Base-by-base conservation (phyloP, 2,888 invertebrate genomes). In the Leptinotarsa peninsularis region DNA sequence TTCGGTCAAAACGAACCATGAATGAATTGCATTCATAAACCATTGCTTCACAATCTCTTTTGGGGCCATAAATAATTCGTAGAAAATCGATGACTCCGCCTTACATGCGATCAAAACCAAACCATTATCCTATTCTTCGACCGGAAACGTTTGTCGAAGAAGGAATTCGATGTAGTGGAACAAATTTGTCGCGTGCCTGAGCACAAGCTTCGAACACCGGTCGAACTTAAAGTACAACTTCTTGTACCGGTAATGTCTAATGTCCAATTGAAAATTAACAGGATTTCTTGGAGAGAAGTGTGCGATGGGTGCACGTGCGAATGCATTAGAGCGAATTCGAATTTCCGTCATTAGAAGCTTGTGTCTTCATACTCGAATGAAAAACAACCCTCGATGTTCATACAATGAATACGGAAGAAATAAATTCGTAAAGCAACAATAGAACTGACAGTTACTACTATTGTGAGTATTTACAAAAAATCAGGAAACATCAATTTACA, bases 221-320 rank as follows among this genome's bases (percentile, higher is more conserved):
- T 72, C 69, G 27, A 63, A 74, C 50, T 15, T 79, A 78, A 82
- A 82, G 82, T 82, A 80, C 72, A 79, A 80, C 82, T 81, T 78
- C 81, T 79, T 82, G 82, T 82, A 81, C 81, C 80, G 82, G 82
- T 82, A 81, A 80, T 82, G 79, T 74, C 49, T 67, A 58, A 50
- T 68, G 69, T 15, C 49, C 60, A 58, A 70, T 69, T 66, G 73
- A 63, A 69, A 73, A 63, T 69, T 63, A 73, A 73, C 63, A 50
- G 60, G 56, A 43, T 68, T 67, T 58, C 67, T 67, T 52, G n/a
- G n/a, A 52, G 18, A 33, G 10, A 68, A 60, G 66, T 54, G 73
- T 68, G 73, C 52, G 18, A 3, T 2, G 23, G 15, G 21, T 17
- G 54, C 73, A 73, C 73, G 73, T 73, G 73, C 69, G 50, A 10